Conservation (phyloP, 2,113 vertebrate genomes). For the Melanostigma gelatinosum region DNA sequence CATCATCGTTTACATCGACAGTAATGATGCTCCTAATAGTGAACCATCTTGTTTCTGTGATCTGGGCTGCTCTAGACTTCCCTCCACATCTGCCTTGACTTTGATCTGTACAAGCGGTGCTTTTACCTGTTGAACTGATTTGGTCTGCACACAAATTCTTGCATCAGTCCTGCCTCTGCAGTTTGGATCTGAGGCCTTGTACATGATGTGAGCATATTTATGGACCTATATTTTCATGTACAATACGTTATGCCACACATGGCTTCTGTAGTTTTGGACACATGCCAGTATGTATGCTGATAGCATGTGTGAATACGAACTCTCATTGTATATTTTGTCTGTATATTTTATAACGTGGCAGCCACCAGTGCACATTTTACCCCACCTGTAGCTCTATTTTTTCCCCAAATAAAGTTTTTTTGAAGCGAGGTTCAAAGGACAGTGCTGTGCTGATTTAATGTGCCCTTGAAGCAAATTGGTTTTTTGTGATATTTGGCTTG, state of each 20-base stretch:
- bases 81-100: not conserved
- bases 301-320: not conserved
- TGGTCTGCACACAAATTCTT: not conserved
- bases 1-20: constrained; percentile 14
- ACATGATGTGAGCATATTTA: not conserved
- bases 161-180: constrained; percentile 2
- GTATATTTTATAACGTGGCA: not conserved
- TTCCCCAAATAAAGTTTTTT: not conserved
- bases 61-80: not conserved
- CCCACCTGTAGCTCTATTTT: not conserved
- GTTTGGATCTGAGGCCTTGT: not conserved
- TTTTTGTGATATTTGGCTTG: too few species aligned
- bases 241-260: not conserved
- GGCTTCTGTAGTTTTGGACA: not conserved
- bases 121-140: not conserved
- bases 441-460: not conserved
- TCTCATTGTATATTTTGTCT: not conserved
- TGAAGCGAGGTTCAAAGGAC: not conserved
- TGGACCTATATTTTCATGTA: not conserved
- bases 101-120: not conserved
- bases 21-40: not conserved
- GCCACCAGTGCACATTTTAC: not conserved
- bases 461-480: too few species aligned
- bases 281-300: not conserved
- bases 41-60: not conserved